Base-by-base conservation (phyloP, 92 coral and sea anemone genomes). In the Diadumene lineata region DNA sequence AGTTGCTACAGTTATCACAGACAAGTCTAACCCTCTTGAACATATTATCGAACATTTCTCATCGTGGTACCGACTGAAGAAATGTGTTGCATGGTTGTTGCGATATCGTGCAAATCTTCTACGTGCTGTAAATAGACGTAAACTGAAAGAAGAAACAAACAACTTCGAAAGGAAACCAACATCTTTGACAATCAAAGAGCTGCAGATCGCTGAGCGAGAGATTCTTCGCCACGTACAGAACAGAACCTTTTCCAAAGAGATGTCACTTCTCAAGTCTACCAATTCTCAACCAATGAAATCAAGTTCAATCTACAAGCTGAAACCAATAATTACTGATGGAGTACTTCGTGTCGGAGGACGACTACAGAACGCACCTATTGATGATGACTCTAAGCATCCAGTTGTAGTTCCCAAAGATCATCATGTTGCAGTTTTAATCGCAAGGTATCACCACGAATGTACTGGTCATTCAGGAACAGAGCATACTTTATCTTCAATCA, bases 41-140 rank as follows among this genome's bases (percentile, higher is more conserved):
- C 79, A 68, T 15, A 66, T 88, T 29, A 57, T 88, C 28, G 72
- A 85, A 56, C 31, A 53, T 29, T 78, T 60, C 69, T 84, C 85
- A 23, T 83, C 79, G 0, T 83, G 88, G 88, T 64, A 50, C 27
- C 70, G 72, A 69, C 69, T 83, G 50, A 83, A 78, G 73, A 83
- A 70, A 64, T 63, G 66, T 50, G 65, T 83, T 27, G 89, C 81
- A 1, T 84, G 85, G 88, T 48, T 60, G 34, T 33, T 84, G 31
- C 85, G 85, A 15, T 84, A 84, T 64, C 79, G 72, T 56, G 57
- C 69, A 17, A 78, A 67, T 15, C 88, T 84, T 11, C 80, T 74
- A 53, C 55, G 55, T 33, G 80, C 53, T 64, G 66, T 55, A 67
- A 31, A 62, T 18, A 64, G 70, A 72, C 81, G 84, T 28, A 68